These are phyloP conservation scores for Decapterus maruadsi DNA, from an alignment of 2,797 vertebrate species.

Conservation along the genomic window DNA sequence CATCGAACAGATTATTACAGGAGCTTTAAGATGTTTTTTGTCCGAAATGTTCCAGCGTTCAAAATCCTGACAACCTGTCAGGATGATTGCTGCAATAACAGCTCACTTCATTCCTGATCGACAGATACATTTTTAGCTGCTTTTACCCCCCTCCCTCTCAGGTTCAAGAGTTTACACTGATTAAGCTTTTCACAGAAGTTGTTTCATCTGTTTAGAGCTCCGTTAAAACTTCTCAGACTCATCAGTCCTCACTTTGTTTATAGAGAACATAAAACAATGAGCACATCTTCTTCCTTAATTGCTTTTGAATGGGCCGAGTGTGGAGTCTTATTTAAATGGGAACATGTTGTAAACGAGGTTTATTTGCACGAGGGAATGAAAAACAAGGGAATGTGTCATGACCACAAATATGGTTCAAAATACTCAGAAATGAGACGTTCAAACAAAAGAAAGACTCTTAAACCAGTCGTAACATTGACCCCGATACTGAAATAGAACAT, in stretches of 20 bases:
- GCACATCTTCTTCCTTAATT: not conserved
- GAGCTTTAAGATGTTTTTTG: conserved; percentile 60
- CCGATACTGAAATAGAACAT: conserved; percentile 18
- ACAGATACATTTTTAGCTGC: conserved; percentile 58
- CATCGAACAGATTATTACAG: conserved; percentile 53
- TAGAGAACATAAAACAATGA: not conserved
- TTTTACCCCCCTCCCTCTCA: not conserved
- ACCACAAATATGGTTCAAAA: not conserved
- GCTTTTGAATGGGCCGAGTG: not conserved
- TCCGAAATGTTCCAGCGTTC: conserved; percentile 16
- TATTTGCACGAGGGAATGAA: not conserved
- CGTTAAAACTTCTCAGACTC: conserved; percentile 12
- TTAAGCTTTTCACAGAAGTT: conserved; percentile 34
- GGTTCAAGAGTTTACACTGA: conserved; percentile 45
- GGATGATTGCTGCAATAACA: conserved; percentile 44
- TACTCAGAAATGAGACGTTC: not conserved
- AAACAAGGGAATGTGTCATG: not conserved
- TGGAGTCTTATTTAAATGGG: not conserved
- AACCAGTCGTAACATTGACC: conserved; percentile 5
- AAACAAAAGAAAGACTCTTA: not conserved
- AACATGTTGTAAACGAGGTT: not conserved
- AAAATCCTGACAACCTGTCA: conserved; percentile 75
- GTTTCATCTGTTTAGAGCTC: conserved; percentile 44
- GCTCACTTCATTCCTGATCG: conserved; percentile 59
- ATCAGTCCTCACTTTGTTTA: conserved; percentile 5